Conservation (phyloP, 2,113 vertebrate genomes). For the Dromaius novaehollandiae region DNA sequence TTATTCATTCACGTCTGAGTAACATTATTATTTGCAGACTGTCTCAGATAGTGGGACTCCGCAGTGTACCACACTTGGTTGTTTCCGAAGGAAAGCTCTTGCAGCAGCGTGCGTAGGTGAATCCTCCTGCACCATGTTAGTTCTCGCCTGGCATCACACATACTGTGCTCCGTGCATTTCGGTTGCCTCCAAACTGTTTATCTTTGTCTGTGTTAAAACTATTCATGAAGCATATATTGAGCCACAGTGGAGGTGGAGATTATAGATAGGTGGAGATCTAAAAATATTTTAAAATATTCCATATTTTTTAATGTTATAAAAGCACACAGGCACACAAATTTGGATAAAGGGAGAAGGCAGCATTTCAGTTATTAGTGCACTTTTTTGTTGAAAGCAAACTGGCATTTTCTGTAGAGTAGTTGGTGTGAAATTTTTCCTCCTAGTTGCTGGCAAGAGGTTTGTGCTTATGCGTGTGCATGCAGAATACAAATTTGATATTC, state of each 20-base stretch:
- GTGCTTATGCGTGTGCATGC: rapidly evolving
- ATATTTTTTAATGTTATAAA: neutral
- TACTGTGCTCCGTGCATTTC: neutral
- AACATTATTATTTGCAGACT: neutral
- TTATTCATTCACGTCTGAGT: neutral
- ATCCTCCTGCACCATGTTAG: rapidly evolving
- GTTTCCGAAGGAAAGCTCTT: neutral
- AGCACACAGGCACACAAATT: neutral
- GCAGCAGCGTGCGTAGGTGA: rapidly evolving
- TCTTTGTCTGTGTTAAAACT: neutral
- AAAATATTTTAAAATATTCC: neutral
- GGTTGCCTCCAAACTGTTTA: neutral
- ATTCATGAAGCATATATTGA: neutral
- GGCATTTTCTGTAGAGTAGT: neutral
- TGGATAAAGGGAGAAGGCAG: neutral
- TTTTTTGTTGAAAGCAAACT: slow-evolving; percentile 3
- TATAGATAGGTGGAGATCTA: neutral
- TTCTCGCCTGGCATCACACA: neutral
- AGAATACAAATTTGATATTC: neutral
- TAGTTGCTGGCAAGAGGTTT: neutral
- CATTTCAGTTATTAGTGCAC: neutral
- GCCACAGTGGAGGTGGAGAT: rapidly evolving
- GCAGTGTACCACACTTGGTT: rapidly evolving
- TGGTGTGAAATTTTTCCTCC: neutral
- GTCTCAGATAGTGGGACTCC: rapidly evolving